phyloP scores from a whole-genome alignment of 1,140 invertebrate species.

The Cyrtorhinus lividipennis region DNA sequence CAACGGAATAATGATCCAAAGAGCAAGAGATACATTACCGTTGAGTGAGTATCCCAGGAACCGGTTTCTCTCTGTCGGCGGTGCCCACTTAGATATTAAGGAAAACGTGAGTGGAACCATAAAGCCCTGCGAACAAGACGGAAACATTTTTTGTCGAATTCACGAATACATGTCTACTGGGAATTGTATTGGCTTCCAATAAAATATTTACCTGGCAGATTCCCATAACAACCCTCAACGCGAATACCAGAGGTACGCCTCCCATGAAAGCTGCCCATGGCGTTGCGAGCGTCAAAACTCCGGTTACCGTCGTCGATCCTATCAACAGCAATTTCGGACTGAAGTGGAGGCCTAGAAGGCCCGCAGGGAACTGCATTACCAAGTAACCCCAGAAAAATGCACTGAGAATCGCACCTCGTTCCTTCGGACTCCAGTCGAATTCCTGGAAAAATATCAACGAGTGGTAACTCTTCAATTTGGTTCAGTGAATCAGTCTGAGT shows the following conservation, averaged over 20 bases:
- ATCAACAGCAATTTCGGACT: conserved; percentile 46
- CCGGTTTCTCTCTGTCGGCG: conserved; percentile 32
- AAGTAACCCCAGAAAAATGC: conserved; percentile 56
- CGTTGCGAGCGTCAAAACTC: conserved; percentile 33
- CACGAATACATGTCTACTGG: too few species aligned
- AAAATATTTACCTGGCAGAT: conserved; percentile 47
- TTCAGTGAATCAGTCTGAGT: too few species aligned
- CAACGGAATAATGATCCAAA: too few species aligned
- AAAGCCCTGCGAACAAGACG: conserved; percentile 40
- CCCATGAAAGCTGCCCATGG: conserved; percentile 27
- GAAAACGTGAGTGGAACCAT: conserved; percentile 77
- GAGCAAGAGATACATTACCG: too few species aligned
- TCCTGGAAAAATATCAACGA: conserved; percentile 24
- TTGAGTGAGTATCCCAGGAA: conserved; percentile 43
- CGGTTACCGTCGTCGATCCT: conserved; percentile 31
- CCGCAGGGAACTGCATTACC: conserved; percentile 46
- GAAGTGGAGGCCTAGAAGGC: conserved; percentile 44
- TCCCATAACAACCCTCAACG: conserved; percentile 54
- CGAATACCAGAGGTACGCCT: conserved; percentile 33
- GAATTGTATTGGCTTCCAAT: conserved; percentile 8
- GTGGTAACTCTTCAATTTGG: neutral
- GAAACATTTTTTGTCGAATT: too few species aligned
- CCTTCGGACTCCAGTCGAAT: conserved; percentile 36
- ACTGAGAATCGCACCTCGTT: conserved; percentile 42
- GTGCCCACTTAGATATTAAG: conserved; percentile 32